Conservation (phyloP, 1,140 invertebrate species). For the Lycorma delicatula region DNA sequence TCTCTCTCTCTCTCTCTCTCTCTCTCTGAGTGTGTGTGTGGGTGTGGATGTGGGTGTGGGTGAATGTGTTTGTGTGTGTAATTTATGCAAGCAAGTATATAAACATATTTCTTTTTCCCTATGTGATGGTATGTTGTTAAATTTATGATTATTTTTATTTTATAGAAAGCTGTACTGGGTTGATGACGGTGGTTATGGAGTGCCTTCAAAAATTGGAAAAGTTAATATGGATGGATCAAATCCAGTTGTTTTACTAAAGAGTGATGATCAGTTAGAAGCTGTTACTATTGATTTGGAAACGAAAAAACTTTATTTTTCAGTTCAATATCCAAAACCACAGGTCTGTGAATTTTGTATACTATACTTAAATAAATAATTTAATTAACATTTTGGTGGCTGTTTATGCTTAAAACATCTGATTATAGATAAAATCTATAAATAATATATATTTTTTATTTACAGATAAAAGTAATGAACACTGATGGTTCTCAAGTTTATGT, state of each 20-base stretch:
- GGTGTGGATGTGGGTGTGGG: too few species aligned
- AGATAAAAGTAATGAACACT: slow-evolving; percentile 61
- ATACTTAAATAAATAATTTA: too few species aligned
- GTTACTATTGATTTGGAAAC: slow-evolving; percentile 78
- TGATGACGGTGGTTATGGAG: slow-evolving; percentile 85
- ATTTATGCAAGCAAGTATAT: too few species aligned
- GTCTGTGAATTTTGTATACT: too few species aligned
- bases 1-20: too few species aligned
- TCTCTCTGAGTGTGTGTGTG: too few species aligned
- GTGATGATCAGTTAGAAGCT: slow-evolving; percentile 63
- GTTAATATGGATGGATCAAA: slow-evolving; percentile 91
- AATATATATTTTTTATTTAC: slow-evolving; percentile 17
- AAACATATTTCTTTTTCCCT: too few species aligned
- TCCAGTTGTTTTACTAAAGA: slow-evolving; percentile 54
- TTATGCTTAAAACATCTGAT: too few species aligned
- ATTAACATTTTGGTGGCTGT: too few species aligned
- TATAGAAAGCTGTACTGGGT: slow-evolving; percentile 85
- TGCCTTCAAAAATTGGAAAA: slow-evolving; percentile 81
- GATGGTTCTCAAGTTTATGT: slow-evolving; percentile 61
- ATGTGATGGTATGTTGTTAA: too few species aligned
- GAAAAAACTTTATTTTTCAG: slow-evolving; percentile 80
- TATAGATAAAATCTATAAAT: too few species aligned
- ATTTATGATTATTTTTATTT: slow-evolving; percentile 26
- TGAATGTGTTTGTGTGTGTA: too few species aligned
- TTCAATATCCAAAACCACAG: slow-evolving; percentile 48